Conservation (phyloP, 2,797 vertebrate genomes). For the Sebastes minor region DNA sequence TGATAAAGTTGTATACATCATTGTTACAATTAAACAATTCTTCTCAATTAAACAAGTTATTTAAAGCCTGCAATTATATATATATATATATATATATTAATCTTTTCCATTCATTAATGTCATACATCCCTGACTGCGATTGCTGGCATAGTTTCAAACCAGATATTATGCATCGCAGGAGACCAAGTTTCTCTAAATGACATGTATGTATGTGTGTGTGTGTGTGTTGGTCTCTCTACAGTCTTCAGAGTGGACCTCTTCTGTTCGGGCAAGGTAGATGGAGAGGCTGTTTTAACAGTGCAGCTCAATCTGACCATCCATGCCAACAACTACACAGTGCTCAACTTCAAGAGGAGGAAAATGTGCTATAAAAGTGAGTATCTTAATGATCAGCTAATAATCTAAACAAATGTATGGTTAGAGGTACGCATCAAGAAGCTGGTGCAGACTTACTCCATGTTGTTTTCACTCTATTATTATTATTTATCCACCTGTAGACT, state of each 20-base stretch:
- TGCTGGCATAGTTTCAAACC: not conserved
- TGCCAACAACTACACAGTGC: slow-evolving; percentile 96
- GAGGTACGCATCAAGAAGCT: not conserved
- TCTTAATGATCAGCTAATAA: not conserved
- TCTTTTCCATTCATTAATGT: not conserved
- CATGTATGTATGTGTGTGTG: fast-evolving
- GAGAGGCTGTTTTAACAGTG: slow-evolving; percentile 92
- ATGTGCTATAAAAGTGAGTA: slow-evolving; percentile 97
- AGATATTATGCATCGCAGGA: not conserved
- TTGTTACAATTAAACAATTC: not conserved
- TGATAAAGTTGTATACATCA: not conserved
- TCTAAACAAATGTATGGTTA: not conserved
- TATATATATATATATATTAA: not conserved
- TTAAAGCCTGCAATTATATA: not conserved
- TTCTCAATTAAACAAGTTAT: not conserved
- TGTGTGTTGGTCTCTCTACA: slow-evolving; percentile 53
- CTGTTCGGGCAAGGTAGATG: slow-evolving; percentile 94
- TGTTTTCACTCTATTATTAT: not conserved
- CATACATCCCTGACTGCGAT: not conserved
- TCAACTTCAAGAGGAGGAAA: slow-evolving; percentile 99
- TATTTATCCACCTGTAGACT: not conserved
- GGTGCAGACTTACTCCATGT: not conserved
- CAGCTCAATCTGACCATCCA: slow-evolving; percentile 95
- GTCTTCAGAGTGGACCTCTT: slow-evolving; percentile 95
- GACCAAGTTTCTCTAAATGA: not conserved